Base-by-base conservation (phyloP, 2,113 vertebrate species). In the Chionomys nivalis region DNA sequence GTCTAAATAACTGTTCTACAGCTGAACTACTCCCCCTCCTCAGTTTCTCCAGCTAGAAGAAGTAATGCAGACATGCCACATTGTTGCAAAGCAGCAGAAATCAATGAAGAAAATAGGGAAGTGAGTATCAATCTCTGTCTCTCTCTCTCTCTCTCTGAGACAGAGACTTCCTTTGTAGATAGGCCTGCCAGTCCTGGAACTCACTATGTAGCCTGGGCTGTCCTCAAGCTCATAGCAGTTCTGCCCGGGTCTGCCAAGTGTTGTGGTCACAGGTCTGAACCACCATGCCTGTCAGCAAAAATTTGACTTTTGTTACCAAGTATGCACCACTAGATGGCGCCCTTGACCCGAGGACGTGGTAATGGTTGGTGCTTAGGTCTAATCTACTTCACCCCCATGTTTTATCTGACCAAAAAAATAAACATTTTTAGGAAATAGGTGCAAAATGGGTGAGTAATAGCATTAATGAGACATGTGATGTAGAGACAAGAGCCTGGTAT, bases 321-420 rank as follows among this genome's bases (percentile, higher is more conserved):
- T 76, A 2, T 49, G 1, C 52, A 63, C 97, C 96, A 96, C 97
- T 97, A 98, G 97, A 39, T 92, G 97, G 96, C 94, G 85, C 44
- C 24, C 77, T 94, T 86, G 47, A 26, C 90, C 93, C 92, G 12
- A 77, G 65, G 66, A 85, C 85, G 44, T 52, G 90, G 44, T 87
- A 19, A 85, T 96, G 6, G 1, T 66, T 94, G 82, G 11, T 49
- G 73, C 19, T 16, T 79, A 4, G 42, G 21, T 17, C 72, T 87
- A 21, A 87, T 42, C 19, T 9, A 21, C 19, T 58, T 58, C 58
- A 3, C 3, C 1, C 1, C 28, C 49, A 9, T 39, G 39, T 58
- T 77, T 14, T 86, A 78, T n/a, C 72, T 17, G 42, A 81, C n/a
- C n/a, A 63, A 94, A 23, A 11, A 91, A 89, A 96, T 94, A 93